phyloP scores from a whole-genome alignment of 2,888 invertebrate genomes.

The Eupsilia transversa region DNA sequence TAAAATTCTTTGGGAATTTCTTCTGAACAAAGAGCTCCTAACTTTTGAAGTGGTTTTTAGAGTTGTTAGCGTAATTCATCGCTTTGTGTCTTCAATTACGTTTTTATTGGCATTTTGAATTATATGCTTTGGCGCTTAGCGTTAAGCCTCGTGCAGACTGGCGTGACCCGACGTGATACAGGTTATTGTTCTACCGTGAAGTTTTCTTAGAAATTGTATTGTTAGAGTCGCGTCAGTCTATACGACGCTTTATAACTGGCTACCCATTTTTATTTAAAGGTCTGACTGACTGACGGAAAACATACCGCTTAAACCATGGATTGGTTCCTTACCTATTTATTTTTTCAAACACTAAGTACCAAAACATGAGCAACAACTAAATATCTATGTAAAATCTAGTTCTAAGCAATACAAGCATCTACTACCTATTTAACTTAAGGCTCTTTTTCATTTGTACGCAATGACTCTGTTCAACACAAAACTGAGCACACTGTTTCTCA shows the following conservation, averaged over 20 bases:
- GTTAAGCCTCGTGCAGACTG: too few relatives aligned
- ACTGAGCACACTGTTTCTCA: conserved; percentile 49
- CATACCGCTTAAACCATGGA: not conserved
- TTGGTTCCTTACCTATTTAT: not conserved
- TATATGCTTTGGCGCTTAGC: too few relatives aligned
- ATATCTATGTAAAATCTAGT: not conserved
- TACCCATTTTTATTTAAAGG: not conserved
- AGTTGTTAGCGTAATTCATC: conserved; percentile 51
- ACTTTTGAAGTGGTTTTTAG: conserved; percentile 30
- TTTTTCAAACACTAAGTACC: not conserved
- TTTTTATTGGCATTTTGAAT: conserved; percentile 49
- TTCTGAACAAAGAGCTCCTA: conserved; percentile 49
- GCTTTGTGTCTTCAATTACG: conserved; percentile 50
- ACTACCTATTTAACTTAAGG: not conserved
- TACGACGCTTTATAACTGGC: not conserved
- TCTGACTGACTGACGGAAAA: not conserved
- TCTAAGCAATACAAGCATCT: not conserved
- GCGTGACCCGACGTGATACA: too few relatives aligned
- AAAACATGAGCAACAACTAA: not conserved
- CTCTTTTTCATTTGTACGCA: not conserved
- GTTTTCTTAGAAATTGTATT: too few relatives aligned
- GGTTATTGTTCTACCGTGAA: too few relatives aligned
- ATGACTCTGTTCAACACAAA: not conserved
- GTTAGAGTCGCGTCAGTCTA: too few relatives aligned
- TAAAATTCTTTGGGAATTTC: conserved; percentile 60